These are phyloP conservation scores for Phrynosoma blainvillii DNA, from an alignment of 2,113 vertebrate genomes.

Conservation along the genomic window DNA sequence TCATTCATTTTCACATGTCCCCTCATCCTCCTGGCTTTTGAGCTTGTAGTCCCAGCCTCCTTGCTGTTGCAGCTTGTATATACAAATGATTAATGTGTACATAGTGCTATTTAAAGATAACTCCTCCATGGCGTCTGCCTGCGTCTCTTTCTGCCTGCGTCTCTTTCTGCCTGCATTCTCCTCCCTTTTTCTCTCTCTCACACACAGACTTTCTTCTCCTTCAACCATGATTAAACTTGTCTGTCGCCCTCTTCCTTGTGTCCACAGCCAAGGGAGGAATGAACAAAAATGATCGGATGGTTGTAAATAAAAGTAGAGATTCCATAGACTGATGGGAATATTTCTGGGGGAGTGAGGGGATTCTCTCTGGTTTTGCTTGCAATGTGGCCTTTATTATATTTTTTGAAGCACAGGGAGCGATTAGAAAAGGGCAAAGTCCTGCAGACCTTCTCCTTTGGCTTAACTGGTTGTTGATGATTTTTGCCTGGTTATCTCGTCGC, in stretches of 20 bases:
- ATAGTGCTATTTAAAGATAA: slow-evolving; percentile 31
- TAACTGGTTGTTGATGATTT: no score
- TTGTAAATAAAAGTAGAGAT: slow-evolving; percentile 32
- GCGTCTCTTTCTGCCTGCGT: not conserved
- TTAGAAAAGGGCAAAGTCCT: no score
- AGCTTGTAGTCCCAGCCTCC: not conserved
- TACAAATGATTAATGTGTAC: slow-evolving; percentile 17
- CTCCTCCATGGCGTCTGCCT: not conserved
- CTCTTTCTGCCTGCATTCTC: not conserved
- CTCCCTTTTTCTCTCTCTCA: not conserved
- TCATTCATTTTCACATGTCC: not conserved
- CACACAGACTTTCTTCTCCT: not conserved
- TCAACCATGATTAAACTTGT: not conserved
- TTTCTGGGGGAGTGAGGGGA: not conserved
- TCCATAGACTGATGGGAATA: not conserved
- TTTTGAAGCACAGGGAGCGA: no score
- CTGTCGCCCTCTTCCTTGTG: not conserved
- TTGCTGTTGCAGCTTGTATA: slow-evolving; percentile 27
- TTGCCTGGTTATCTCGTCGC: no score
- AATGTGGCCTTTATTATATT: no score
- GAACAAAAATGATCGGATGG: not conserved
- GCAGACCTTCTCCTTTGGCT: no score
- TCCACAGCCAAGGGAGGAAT: slow-evolving; percentile 1
- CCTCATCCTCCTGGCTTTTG: not conserved
- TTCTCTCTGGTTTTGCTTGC: no score